Percentiles rank a stretch among this genome's conserved stretches.
Evolutionary conservation across 53 echinoderm and acorn worm species (phyloP).

Genomic region (Echinometra lucunter): DNA sequence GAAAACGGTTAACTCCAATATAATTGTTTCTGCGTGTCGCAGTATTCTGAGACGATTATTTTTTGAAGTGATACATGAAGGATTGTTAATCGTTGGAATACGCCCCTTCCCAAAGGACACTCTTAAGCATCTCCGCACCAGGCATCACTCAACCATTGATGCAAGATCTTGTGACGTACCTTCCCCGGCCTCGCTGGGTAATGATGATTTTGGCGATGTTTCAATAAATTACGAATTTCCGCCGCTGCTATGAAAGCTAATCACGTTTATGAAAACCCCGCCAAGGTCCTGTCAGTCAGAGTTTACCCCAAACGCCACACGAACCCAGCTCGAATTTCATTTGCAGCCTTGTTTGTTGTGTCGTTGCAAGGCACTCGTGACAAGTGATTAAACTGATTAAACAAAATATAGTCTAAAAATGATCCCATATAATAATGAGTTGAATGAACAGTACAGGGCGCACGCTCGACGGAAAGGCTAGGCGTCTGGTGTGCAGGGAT

Average conservation of each 20-base stretch:
- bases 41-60: background rate
- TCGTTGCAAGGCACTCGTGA: conserved; percentile 16
- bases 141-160: background rate
- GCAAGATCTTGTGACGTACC: background rate
- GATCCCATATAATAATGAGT: background rate
- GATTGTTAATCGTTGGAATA: background rate
- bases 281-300: conserved; percentile 32
- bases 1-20: too few relatives aligned
- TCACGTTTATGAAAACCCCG: conserved; percentile 38
- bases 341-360: background rate
- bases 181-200: background rate
- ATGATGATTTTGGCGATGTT: conserved; percentile 23
- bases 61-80: background rate
- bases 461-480: background rate
- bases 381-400: conserved; percentile 39
- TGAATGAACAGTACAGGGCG: background rate
- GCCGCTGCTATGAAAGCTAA: background rate
- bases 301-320: background rate
- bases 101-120: background rate
- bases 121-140: background rate
- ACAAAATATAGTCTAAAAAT: conserved; percentile 7
- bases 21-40: too few relatives aligned
- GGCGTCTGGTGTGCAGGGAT: background rate
- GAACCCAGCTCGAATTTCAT: background rate
- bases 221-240: conserved; percentile 50